Evolutionary conservation across 1,140 invertebrate genomes (phyloP), one percentile per base, ranked within the genome.

Genomic region (Gryllus bimaculatus): DNA sequence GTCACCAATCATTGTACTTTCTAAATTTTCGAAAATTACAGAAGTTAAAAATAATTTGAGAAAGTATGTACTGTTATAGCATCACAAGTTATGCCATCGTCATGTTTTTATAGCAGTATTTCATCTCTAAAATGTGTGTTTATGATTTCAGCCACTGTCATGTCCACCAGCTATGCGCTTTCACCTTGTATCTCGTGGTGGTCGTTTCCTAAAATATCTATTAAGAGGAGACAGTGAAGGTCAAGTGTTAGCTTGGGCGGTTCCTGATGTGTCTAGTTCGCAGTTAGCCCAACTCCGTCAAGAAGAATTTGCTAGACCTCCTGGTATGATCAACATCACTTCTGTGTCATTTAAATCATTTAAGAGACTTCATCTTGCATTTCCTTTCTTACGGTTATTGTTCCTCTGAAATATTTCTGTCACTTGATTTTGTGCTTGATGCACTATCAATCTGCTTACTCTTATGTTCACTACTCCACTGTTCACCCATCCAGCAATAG

Each of bases 161-260:
- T 97, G 95, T 86, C 95, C 94, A 66, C 97, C 95, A 7, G 94
- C 95, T 0, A 95, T 97, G 92, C 89, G 92, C 75, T 89, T 93
- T 81, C 89, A 93, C 48, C 89, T 90, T 73, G 91, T 90, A 0
- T 89, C 90, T 54, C 88, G 89, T 49, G 88, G 89, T 13, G 90
- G 88, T 74, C 90, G 90, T 81, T 88, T 87, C n/a, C 83, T 89
- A 8, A 91, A 94, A 75, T 89, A 95, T 82, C 84, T 98, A 20
- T 83, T 98, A 8, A 88, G 96, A 12, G 96, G 96, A 0, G 96
- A 98, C 86, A 96, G 94, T 0, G 93, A 95, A 83, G 96, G 96
- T 7, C 91, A 93, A 26, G 90, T 98, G 15, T 90, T 93, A 18
- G 87, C 96, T 15, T 98, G 96, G 96, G 92, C 89, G 80, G 92